These are phyloP conservation scores for Erebia aethiops DNA, from an alignment of 2,888 invertebrate genomes.

Conservation along the genomic window DNA sequence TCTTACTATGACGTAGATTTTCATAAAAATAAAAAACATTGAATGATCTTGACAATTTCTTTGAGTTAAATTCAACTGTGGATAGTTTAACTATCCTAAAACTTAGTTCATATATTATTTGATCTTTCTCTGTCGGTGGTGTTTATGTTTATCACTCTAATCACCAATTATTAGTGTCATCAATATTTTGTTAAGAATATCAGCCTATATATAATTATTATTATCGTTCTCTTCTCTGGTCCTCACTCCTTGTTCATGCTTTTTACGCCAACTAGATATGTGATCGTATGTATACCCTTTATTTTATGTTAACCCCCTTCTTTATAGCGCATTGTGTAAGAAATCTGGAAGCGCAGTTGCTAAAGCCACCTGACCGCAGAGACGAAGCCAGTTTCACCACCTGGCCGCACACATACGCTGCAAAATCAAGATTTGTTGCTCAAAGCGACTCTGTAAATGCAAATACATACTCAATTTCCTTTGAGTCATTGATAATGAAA, in stretches of 20 bases:
- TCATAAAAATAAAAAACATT: background rate
- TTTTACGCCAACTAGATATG: conserved; percentile 23
- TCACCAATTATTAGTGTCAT: no score
- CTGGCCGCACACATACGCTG: conserved; percentile 49
- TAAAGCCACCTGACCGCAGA: conserved; percentile 60
- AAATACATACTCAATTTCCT: conserved; percentile 3
- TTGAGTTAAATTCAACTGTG: no score
- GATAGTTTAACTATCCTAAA: no score
- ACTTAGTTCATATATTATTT: no score
- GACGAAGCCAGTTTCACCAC: conserved; percentile 68
- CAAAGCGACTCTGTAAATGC: conserved; percentile 10
- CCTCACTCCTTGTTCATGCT: background rate
- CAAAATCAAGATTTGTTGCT: conserved; percentile 25
- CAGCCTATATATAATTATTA: no score
- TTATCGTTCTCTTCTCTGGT: background rate
- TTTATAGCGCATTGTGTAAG: conserved; percentile 41
- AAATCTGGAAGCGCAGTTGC: conserved; percentile 56
- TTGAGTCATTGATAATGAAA: background rate
- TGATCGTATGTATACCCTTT: conserved; percentile 18
- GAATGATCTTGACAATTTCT: background rate
- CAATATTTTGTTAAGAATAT: no score
- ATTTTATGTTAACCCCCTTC: conserved; percentile 15
- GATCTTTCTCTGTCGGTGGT: no score
- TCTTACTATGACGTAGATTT: no score
- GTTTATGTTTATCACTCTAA: no score